These are phyloP conservation scores for Siphlonurus alternatus DNA, from an alignment of 2,888 invertebrate genomes.

Conservation along the genomic window DNA sequence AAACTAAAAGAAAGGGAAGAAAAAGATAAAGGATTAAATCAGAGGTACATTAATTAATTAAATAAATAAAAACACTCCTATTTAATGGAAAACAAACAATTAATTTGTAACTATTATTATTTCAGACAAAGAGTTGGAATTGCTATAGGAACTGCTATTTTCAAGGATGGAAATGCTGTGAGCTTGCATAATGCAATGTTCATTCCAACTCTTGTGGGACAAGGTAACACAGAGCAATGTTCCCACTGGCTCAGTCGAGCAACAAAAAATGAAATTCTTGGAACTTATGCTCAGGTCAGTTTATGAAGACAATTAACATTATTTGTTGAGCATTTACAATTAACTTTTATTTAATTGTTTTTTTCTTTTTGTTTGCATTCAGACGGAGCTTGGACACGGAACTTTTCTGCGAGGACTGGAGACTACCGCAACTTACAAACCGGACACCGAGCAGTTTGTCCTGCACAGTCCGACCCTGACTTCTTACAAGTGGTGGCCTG, in stretches of 20 bases:
- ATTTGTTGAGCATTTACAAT: conserved; percentile 4
- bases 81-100: no score
- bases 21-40: conserved; percentile 19
- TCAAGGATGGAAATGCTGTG: conserved; percentile 55
- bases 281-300: conserved; percentile 78
- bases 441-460: conserved; percentile 64
- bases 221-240: conserved; percentile 75
- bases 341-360: not conserved
- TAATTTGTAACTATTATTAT: no score
- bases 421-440: conserved; percentile 84
- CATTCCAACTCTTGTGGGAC: conserved; percentile 76
- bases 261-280: conserved; percentile 68
- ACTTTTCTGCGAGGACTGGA: conserved; percentile 86
- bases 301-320: not conserved
- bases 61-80: no score
- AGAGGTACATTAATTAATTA: not conserved
- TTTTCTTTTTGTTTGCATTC: conserved; percentile 14
- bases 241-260: conserved; percentile 73
- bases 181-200: conserved; percentile 86
- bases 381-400: conserved; percentile 93
- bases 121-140: conserved; percentile 53
- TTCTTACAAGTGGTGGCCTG: conserved; percentile 95
- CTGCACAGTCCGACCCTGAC: conserved; percentile 74
- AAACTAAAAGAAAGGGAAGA: conserved; percentile 51
- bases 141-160: conserved; percentile 47